A percentile compares a stretch with the other conserved stretches of the same genome.
Evolutionary conservation across 2,797 vertebrate species (phyloP).

Genomic region (Sebastes matsubarae): DNA sequence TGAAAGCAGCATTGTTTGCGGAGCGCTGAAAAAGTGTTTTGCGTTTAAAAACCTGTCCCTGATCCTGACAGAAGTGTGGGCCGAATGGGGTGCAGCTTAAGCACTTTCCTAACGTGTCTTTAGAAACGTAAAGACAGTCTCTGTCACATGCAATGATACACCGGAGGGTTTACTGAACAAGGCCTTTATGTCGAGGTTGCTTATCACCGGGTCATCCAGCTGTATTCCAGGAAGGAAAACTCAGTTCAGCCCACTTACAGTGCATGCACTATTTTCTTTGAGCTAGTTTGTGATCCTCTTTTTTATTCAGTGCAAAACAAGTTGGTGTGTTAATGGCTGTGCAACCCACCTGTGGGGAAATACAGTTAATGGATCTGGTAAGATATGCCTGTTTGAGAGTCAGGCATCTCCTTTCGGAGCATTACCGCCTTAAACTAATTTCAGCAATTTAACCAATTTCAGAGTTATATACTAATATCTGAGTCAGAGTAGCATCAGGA

Average conservation of each 20-base stretch:
- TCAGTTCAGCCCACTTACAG: constrained; percentile 6
- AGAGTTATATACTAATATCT: background rate
- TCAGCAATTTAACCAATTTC: background rate
- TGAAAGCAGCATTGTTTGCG: constrained; percentile 71
- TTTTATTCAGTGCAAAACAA: constrained; percentile 19
- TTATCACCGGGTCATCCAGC: constrained; percentile 38
- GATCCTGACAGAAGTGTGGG: constrained; percentile 60
- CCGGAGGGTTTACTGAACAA: constrained; percentile 32
- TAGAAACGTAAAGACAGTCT: constrained; percentile 48
- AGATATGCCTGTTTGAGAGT: background rate
- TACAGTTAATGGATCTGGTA: constrained; percentile 18
- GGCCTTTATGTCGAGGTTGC: constrained; percentile 25
- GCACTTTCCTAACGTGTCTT: constrained; percentile 45
- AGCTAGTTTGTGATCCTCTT: constrained; percentile 34
- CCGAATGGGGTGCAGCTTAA: constrained; percentile 36
- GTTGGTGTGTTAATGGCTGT: background rate
- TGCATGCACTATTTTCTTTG: constrained; percentile 25
- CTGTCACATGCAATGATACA: constrained; percentile 62
- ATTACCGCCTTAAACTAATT: background rate
- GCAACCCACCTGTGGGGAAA: constrained; percentile 29
- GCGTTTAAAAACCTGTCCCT: constrained; percentile 51
- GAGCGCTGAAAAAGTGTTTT: constrained; percentile 51
- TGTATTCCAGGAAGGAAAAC: constrained; percentile 23
- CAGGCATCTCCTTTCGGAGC: background rate
- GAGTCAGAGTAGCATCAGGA: background rate